Base-by-base conservation (phyloP, 2,797 vertebrate genomes). In the Ctenopoma kingsleyae region DNA sequence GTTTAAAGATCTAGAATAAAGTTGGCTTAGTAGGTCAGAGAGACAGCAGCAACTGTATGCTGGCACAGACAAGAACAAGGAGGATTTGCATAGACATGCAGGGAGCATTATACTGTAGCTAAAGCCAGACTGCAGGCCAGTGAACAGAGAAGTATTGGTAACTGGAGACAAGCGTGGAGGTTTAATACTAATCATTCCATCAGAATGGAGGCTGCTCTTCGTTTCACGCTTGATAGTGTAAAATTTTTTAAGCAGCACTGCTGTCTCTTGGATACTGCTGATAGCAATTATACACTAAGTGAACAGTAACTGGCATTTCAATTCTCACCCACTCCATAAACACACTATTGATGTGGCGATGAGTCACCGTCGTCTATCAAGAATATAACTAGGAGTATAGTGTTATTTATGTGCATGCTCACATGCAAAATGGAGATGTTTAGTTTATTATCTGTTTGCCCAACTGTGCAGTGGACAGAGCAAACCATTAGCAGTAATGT, bases 301-400 rank as follows among this genome's bases (percentile, higher is more conserved):
- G 59, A 87, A 71, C 59, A 85, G 76, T 76, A 84, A 82, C 70
- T 83, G 78, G 71, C 77, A 80, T 85, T 87, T 87, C 59, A 77
- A 74, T 84, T 82, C 71, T 76, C 84, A 85, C 80, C 85, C 85
- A 80, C 83, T 84, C 77, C 78, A 81, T 74, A 82, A 83, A 73
- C 78, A 79, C 79, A 56, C 19, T 27, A 69, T 47, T 55, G 70
- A 82, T 74, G 82, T 75, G 65, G 53, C 46, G 72, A 81, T 87
- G 90, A 92, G 83, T 91, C 89, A 92, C 77, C 73, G 72, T 68
- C 60, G 25, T 81, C 80, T 68, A 76, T 71, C 71, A 70, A 51
- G 60, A 82, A 67, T 66, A 79, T 58, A 78, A 79, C 63, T 79
- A 71, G 69, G 75, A 74, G 52, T 71, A 17, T 49, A 50, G 56